Base-by-base conservation (phyloP, 2,113 vertebrate species). In the Hylia prasina region DNA sequence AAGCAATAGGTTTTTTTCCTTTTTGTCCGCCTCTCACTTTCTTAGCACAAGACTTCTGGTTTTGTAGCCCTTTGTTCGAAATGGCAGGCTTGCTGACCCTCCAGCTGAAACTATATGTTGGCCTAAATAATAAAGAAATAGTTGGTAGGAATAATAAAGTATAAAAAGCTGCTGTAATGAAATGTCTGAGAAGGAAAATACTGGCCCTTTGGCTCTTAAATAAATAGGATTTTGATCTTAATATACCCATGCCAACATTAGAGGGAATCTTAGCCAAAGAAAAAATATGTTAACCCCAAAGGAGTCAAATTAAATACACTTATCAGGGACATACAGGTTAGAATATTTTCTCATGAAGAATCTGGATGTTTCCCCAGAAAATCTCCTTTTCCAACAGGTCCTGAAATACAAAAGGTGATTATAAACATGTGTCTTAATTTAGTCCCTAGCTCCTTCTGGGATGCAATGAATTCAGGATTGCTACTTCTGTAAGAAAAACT, bases 231-330 rank as follows among this genome's bases (percentile, higher is more conserved):
- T 23, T 30, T 64, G 15, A 6, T 51, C 93, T 87, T 72, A 69
- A 37, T 19, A 60, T 31, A 1, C 2, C 7, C 8, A 31, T 48
- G 7, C 1, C 15, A 42, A 56, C 0, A 3, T 79, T 69, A 73
- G 35, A 65, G 22, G 11, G 10, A 70, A 70, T 17, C 35, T 60
- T 35, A 58, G 7, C 15, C 53, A 76, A 69, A 80, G 11, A n/a
- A 63, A 24, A 39, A 50, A 27, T 7, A 3, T 2, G 3, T 57
- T 20, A 65, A 35, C 13, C 24, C 11, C 42, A 73, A 85, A 42
- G 17, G 21, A 72, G n/a, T n/a, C 6, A 83, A 69, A 56, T 24
- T 30, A 73, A 7, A 77, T 50, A 3, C 4, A 18, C 9, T 82
- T 65, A 44, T 48, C 24, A 61, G 8, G 35, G 28, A 57, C 20